Conservation (phyloP, 1,140 invertebrate genomes). For the Varroa destructor region DNA sequence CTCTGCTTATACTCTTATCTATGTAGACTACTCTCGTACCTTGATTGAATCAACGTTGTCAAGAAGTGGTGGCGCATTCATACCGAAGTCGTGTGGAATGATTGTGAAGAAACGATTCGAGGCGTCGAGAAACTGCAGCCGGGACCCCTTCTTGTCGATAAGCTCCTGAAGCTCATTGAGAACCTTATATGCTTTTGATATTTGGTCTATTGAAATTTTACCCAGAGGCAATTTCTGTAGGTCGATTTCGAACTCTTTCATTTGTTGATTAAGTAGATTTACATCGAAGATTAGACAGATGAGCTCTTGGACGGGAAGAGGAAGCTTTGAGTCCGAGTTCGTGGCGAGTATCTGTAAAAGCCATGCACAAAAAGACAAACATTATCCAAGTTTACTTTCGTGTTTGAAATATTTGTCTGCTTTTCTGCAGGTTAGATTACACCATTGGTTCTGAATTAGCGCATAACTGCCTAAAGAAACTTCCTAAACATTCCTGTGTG, state of each 20-base stretch:
- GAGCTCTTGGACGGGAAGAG: slow-evolving; percentile 62
- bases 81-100: slow-evolving; percentile 85
- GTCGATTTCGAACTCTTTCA: slow-evolving; percentile 91
- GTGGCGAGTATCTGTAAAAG: slow-evolving; percentile 17
- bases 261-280: slow-evolving; percentile 73
- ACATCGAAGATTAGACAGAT: slow-evolving; percentile 80
- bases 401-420: background rate
- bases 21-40: slow-evolving; percentile 38
- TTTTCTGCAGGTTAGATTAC: too few species aligned
- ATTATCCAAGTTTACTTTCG: background rate
- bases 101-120: slow-evolving; percentile 86
- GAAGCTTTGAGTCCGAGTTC: slow-evolving; percentile 51
- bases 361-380: background rate
- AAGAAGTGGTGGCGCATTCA: slow-evolving; percentile 64
- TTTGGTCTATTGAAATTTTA: slow-evolving; percentile 81
- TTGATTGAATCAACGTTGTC: slow-evolving; percentile 60
- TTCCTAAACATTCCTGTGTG: too few species aligned
- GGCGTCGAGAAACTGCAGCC: slow-evolving; percentile 57
- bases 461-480: too few species aligned
- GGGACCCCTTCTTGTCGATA: slow-evolving; percentile 42
- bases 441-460: too few species aligned
- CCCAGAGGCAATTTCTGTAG: slow-evolving; percentile 93
- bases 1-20: too few species aligned
- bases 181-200: slow-evolving; percentile 67
- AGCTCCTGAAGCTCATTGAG: slow-evolving; percentile 60